These are phyloP conservation scores for Taeniopygia guttata DNA, from an alignment of 2,797 vertebrate genomes.

Conservation along the genomic window DNA sequence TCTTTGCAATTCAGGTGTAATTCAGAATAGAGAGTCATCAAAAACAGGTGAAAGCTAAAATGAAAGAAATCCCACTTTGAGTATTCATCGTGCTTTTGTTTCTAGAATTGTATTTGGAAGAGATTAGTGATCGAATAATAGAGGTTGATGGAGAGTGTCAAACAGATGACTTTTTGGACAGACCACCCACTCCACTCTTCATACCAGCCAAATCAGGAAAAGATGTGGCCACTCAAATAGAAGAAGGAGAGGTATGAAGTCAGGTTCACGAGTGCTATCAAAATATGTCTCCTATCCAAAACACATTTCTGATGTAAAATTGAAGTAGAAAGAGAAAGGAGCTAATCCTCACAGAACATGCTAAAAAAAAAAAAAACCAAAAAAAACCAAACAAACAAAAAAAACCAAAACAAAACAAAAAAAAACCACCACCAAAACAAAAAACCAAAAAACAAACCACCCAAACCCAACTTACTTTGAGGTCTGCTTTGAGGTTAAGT, in stretches of 20 bases:
- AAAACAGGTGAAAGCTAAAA: background rate
- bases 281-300: background rate
- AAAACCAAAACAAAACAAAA: background rate
- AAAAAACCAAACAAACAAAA: too few species aligned
- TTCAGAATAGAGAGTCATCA: background rate
- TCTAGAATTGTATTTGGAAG: slow-evolving; percentile 91
- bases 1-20: background rate
- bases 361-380: background rate
- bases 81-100: slow-evolving; percentile 35
- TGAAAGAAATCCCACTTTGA: background rate
- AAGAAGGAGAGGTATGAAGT: slow-evolving; percentile 88
- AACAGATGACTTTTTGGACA: slow-evolving; percentile 91
- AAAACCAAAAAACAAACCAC: background rate
- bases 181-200: slow-evolving; percentile 87
- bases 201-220: slow-evolving; percentile 89
- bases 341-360: background rate
- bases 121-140: slow-evolving; percentile 80
- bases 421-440: background rate
- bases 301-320: background rate
- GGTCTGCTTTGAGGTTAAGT: background rate
- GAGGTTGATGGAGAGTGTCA: slow-evolving; percentile 84
- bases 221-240: slow-evolving; percentile 89
- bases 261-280: background rate
- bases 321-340: background rate
- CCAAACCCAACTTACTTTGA: background rate